phyloP scores from a whole-genome alignment of 2,888 invertebrate species.

The Gari tellinella region DNA sequence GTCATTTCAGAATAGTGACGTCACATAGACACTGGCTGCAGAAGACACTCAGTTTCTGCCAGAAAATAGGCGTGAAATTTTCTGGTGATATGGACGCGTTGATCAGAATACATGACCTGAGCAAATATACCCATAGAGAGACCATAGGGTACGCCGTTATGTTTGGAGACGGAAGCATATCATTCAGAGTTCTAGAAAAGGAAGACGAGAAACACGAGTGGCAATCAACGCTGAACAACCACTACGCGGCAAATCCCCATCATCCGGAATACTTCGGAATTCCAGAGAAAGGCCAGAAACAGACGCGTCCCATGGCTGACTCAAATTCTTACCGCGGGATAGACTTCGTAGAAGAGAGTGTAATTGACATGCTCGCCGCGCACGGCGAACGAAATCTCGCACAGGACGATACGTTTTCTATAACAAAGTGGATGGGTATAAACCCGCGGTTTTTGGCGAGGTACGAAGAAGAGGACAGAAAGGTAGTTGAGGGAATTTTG shows the following conservation, averaged over 20 bases:
- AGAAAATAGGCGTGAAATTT: constrained; percentile 34
- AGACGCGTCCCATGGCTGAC: constrained; percentile 29
- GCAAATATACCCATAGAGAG: constrained; percentile 51
- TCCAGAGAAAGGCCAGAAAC: constrained; percentile 3
- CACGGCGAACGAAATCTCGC: constrained; percentile 42
- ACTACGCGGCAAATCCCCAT: constrained; percentile 51
- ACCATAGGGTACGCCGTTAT: constrained; percentile 54
- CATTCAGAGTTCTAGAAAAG: constrained; percentile 27
- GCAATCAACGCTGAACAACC: constrained; percentile 36
- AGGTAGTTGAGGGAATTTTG: constrained; percentile 22
- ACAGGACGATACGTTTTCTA: constrained; percentile 38
- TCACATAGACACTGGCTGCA: constrained; percentile 52
- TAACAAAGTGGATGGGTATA: constrained; percentile 52
- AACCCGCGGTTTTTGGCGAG: constrained; percentile 29
- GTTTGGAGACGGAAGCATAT: constrained; percentile 44
- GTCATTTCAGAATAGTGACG: constrained; percentile 38
- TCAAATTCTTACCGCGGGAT: constrained; percentile 20
- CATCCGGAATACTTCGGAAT: constrained; percentile 60
- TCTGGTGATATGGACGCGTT: constrained; percentile 31
- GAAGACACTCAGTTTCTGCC: constrained; percentile 19
- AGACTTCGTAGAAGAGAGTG: constrained; percentile 43
- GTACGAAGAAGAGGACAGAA: constrained; percentile 38
- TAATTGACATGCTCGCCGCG: constrained; percentile 56
- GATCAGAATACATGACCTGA: constrained; percentile 46
- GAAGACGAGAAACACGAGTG: constrained; percentile 45